Evolutionary conservation across 2,797 vertebrate genomes (phyloP).

Genomic region (Acrossocheilus fasciatus): DNA sequence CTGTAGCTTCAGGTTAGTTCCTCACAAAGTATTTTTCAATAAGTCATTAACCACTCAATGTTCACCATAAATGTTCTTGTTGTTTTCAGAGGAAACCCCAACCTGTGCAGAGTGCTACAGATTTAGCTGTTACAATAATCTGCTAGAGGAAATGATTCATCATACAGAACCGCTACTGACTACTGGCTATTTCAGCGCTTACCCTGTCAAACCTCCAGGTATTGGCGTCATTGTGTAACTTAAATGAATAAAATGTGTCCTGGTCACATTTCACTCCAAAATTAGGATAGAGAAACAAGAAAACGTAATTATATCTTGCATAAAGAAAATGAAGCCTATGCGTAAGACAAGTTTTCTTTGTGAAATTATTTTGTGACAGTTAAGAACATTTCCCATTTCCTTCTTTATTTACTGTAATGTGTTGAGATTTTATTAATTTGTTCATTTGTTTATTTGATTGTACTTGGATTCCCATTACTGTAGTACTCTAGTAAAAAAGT

Average conservation of each 20-base stretch:
- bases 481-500: too few species aligned
- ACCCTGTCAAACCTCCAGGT: slow-evolving; percentile 83
- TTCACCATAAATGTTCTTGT: background rate
- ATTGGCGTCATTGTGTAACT: slow-evolving; percentile 18
- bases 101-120: slow-evolving; percentile 86
- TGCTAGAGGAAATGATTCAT: slow-evolving; percentile 69
- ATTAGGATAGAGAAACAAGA: background rate
- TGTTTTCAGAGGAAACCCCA: slow-evolving; percentile 70
- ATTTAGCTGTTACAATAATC: slow-evolving; percentile 82
- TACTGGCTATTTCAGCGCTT: slow-evolving; percentile 84
- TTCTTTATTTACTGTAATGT: background rate
- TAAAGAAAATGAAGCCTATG: background rate
- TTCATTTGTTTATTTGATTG: background rate
- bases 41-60: background rate
- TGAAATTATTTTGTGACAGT: background rate
- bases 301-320: background rate
- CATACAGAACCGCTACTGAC: slow-evolving; percentile 71
- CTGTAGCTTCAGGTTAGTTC: slow-evolving; percentile 80
- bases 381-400: background rate
- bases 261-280: background rate
- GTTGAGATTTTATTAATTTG: background rate
- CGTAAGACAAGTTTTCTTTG: background rate
- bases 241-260: background rate
- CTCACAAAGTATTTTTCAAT: background rate
- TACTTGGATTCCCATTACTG: too few species aligned